Conservation (phyloP, 2,797 vertebrate species). For the Alfaro cultratus region DNA sequence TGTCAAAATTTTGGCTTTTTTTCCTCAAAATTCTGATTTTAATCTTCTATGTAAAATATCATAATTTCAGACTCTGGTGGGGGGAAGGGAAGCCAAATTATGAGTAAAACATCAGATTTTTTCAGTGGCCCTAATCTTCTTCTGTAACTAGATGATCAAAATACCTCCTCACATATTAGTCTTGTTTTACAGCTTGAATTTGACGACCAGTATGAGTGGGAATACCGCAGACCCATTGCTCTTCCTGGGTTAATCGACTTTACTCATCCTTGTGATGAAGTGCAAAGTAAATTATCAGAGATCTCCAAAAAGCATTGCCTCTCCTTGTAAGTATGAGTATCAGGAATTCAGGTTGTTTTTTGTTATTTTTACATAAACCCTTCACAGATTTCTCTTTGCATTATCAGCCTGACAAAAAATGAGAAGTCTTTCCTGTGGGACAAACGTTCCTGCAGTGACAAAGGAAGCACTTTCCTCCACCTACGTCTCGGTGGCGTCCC, state of each 20-base stretch:
- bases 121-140: too few species aligned
- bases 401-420: conserved; percentile 82
- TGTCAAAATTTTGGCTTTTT: too few species aligned
- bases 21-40: too few species aligned
- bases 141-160: background rate
- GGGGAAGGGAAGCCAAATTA: too few species aligned
- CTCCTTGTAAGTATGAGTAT: conserved; percentile 71
- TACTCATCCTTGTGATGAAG: conserved; percentile 63
- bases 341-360: background rate
- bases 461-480: conserved; percentile 82
- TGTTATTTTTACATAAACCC: background rate
- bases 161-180: background rate
- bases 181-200: conserved; percentile 68
- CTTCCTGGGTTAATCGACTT: conserved; percentile 41
- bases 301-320: conserved; percentile 77
- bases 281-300: conserved; percentile 68
- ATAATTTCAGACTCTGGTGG: too few species aligned
- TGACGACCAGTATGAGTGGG: conserved; percentile 61
- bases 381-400: conserved; percentile 12
- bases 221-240: conserved; percentile 65
- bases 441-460: conserved; percentile 77
- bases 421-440: conserved; percentile 88
- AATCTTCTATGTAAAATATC: too few species aligned
- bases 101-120: too few species aligned
- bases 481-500: conserved; percentile 85